phyloP scores from a whole-genome alignment of 2,797 vertebrate species.

The Gorsachius magnificus region DNA sequence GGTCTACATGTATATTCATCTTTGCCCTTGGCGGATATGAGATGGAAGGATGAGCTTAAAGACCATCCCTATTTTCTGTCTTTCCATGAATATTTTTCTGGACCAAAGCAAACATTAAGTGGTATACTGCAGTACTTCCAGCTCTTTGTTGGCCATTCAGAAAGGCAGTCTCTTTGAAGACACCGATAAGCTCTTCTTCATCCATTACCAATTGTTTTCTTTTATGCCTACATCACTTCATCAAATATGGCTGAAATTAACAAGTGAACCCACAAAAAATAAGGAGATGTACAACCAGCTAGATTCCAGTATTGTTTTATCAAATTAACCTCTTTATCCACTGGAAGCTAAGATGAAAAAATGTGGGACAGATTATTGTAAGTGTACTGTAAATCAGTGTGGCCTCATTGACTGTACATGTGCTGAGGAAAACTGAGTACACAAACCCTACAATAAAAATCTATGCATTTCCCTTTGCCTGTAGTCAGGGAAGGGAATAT shows the following conservation, averaged over 20 bases:
- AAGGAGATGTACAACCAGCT: rapidly evolving
- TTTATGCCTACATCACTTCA: neutral
- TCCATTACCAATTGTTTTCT: rapidly evolving
- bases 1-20: rapidly evolving
- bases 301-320: neutral
- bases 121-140: neutral
- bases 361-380: neutral
- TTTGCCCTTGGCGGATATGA: neutral
- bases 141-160: neutral
- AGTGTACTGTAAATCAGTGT: neutral
- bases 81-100: neutral
- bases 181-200: neutral
- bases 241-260: neutral
- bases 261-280: neutral
- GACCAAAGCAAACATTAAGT: neutral
- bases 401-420: neutral
- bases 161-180: neutral
- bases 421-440: neutral
- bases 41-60: neutral
- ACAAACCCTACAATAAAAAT: neutral
- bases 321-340: neutral
- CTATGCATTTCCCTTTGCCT: neutral
- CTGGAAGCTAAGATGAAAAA: neutral
- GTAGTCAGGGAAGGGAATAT: neutral
- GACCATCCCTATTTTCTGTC: neutral